Evolutionary conservation across 37 sponge, comb jelly and placozoan genomes (phyloP), one percentile per base, ranked within the genome.

Genomic region (Tethya wilhelma): DNA sequence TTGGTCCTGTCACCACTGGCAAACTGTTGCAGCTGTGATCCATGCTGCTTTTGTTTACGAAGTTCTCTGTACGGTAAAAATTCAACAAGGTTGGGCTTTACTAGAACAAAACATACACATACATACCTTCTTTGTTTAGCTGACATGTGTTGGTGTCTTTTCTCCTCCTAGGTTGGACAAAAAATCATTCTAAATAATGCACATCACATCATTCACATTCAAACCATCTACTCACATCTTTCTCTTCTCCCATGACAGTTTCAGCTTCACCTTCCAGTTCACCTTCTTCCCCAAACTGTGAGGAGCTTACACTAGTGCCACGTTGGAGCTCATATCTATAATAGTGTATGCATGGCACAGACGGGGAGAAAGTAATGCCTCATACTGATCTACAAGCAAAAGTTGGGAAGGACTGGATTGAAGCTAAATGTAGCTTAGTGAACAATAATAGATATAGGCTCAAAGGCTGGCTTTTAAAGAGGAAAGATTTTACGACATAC

Each of bases 61-160:
- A 72, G 73, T 1, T 75, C 75, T 36, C 75, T 75, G 60, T 8
- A 67, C 25, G 32, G 8, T 31, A 4, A 36, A 7, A 30, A 31
- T 8, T 67, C 37, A 67, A 32, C 6, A 4, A 41, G 33, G 11
- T 65, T 30, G 4, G 36, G 28, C 1, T 8, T 19, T 45, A 14
- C 17, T 3, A 69, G 1, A 2, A 3, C 44, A 23, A 20, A 41
- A 41, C 20, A 11, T 11, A 40, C 17, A 12, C 8, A 3, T 41
- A 14, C 26, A 9, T 22, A 88, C 88, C 84, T 88, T 39, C 84
- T 65, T 37, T 88, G 83, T 56, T 88, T 88, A 3, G 84, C 88
- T 55, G 88, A 88, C n/a, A 88, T 55, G 55, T 82, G 83, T 28
- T 69, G 88, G 41, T 82, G 77, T 14, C 62, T 68, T 53, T 45